phyloP scores from a whole-genome alignment of 2,888 invertebrate species.

The Drosophila quinaria region DNA sequence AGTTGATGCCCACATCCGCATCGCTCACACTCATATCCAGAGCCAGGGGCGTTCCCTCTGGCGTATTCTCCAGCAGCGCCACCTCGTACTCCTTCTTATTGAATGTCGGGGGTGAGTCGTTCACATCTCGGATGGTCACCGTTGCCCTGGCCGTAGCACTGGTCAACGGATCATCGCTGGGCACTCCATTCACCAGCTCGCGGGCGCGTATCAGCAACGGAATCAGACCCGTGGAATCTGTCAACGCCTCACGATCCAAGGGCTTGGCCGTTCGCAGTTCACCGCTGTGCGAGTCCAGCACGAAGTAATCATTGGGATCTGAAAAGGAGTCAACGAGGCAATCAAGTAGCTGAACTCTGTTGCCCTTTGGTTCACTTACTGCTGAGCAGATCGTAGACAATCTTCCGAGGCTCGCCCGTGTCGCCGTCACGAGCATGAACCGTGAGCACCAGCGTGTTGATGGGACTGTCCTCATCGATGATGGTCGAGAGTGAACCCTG shows the following conservation, averaged over 20 bases:
- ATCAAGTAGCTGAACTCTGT: neutral
- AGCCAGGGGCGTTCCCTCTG: conserved; percentile 92
- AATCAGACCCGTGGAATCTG: conserved; percentile 92
- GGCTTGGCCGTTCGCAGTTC: conserved; percentile 93
- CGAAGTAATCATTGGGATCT: conserved; percentile 96
- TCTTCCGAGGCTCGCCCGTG: conserved; percentile 92
- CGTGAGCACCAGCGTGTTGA: conserved; percentile 92
- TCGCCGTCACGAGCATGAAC: conserved; percentile 94
- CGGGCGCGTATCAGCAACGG: conserved; percentile 92
- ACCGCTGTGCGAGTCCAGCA: conserved; percentile 92
- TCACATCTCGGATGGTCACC: conserved; percentile 94
- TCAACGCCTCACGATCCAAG: conserved; percentile 93
- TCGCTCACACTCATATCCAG: conserved; percentile 95
- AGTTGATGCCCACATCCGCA: conserved; percentile 94
- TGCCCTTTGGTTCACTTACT: conserved; percentile 87
- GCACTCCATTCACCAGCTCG: conserved; percentile 91
- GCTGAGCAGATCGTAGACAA: conserved; percentile 91
- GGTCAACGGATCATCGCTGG: conserved; percentile 89
- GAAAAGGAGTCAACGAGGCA: neutral
- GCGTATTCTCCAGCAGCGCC: conserved; percentile 93
- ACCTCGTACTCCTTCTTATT: conserved; percentile 93
- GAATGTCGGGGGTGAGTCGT: conserved; percentile 95
- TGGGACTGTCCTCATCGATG: conserved; percentile 92
- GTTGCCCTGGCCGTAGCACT: conserved; percentile 91
- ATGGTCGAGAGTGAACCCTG: conserved; percentile 92